Conservation (phyloP, 2,797 vertebrate genomes). For the Rousettus madagascariensis region DNA sequence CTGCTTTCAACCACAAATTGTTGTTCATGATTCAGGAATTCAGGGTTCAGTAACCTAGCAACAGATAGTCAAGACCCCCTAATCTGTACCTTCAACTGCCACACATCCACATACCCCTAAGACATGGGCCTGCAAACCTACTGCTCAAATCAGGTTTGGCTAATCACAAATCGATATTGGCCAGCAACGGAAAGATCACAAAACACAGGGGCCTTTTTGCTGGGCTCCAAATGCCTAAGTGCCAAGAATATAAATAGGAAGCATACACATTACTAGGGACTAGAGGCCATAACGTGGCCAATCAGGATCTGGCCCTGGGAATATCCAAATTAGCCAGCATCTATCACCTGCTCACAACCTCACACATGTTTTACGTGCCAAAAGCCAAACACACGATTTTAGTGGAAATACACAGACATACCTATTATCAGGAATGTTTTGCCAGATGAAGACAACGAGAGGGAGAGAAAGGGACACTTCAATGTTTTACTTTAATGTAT, state of each 20-base stretch:
- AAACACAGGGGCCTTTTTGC: not conserved
- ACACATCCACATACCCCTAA: not conserved
- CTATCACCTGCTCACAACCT: not conserved
- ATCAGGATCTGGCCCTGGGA: not conserved
- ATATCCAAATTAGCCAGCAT: not conserved
- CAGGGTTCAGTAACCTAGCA: constrained; percentile 34
- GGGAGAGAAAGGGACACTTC: not conserved
- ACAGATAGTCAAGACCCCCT: not conserved
- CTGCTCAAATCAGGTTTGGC: not conserved
- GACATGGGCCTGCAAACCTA: not conserved
- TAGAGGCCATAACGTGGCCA: not conserved
- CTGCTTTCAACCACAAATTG: constrained; percentile 46
- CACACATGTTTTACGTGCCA: not conserved
- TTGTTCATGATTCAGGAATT: not conserved
- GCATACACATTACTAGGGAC: not conserved
- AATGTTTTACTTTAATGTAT: not conserved
- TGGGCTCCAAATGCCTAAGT: not conserved
- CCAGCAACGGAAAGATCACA: not conserved
- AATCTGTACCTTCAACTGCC: not conserved
- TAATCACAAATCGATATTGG: not conserved
- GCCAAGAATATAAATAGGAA: not conserved
- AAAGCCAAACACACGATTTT: not conserved
- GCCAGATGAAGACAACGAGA: not conserved
- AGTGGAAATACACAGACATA: not conserved
- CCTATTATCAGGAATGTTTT: not conserved